Percentiles rank a stretch among this genome's conserved stretches.
These are phyloP conservation scores for Aldabrachelys gigantea DNA, from an alignment of 2,113 vertebrate genomes.

Conservation along the genomic window DNA sequence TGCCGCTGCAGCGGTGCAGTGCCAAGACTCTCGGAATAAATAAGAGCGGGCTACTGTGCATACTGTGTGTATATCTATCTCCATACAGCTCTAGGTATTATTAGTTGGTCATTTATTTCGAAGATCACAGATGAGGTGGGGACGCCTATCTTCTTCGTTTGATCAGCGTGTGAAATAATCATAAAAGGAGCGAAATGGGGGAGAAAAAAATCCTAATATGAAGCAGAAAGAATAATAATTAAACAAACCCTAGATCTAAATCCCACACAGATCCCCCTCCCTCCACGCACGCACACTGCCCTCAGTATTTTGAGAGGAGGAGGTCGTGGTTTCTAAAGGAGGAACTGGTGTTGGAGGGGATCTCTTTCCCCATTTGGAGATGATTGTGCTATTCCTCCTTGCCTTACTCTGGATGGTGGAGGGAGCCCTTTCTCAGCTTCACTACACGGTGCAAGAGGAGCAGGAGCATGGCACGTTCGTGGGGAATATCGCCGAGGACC, in stretches of 20 bases:
- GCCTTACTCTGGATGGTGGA: slow-evolving; percentile 88
- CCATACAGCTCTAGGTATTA: slow-evolving; percentile 59
- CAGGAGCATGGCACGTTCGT: slow-evolving; percentile 96
- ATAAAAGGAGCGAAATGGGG: slow-evolving; percentile 69
- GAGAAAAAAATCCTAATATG: slow-evolving; percentile 64
- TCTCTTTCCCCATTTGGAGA: slow-evolving; percentile 86
- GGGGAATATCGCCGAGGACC: slow-evolving; percentile 98
- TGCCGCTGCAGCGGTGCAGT: slow-evolving; percentile 78
- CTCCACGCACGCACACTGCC: slow-evolving; percentile 27
- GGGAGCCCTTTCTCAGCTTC: slow-evolving; percentile 90
- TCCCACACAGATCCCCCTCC: background rate
- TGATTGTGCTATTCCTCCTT: slow-evolving; percentile 89
- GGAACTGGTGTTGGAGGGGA: slow-evolving; percentile 68
- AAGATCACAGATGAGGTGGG: slow-evolving; percentile 81
- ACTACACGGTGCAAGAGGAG: slow-evolving; percentile 97
- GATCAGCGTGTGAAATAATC: slow-evolving; percentile 67
- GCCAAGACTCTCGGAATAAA: slow-evolving; percentile 83
- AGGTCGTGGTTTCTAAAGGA: slow-evolving; percentile 36
- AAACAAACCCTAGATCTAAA: slow-evolving; percentile 24
- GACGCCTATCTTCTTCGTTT: slow-evolving; percentile 71
- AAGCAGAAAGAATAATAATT: slow-evolving; percentile 74
- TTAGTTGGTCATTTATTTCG: slow-evolving; percentile 72
- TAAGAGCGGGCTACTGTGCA: slow-evolving; percentile 76
- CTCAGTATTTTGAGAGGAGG: slow-evolving; percentile 54
- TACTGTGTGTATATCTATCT: slow-evolving; percentile 35